Evolutionary conservation across 2,797 vertebrate genomes (phyloP).

Genomic region (Oryzias sinensis): DNA sequence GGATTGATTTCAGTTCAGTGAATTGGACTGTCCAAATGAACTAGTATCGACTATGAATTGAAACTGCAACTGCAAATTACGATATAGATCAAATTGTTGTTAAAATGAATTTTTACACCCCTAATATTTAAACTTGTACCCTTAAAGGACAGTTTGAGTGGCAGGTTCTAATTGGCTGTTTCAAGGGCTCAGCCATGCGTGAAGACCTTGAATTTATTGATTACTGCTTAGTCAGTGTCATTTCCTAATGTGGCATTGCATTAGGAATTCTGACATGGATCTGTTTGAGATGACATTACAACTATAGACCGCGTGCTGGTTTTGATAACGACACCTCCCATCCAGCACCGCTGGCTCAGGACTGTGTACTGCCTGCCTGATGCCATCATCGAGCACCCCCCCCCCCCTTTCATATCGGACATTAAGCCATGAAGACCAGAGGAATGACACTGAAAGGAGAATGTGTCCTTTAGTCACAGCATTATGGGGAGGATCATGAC

Average conservation of each 20-base stretch:
- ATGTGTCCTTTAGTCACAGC: constrained; percentile 42
- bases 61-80: no score
- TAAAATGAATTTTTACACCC: no score
- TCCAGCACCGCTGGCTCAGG: constrained; percentile 17
- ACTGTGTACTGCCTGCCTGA: constrained; percentile 28
- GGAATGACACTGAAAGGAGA: constrained; percentile 61
- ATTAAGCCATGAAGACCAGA: constrained; percentile 45
- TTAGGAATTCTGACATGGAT: constrained; percentile 54
- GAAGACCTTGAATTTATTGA: constrained; percentile 69
- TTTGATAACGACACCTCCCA: constrained; percentile 38
- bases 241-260: constrained; percentile 47
- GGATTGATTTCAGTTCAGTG: no score
- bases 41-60: no score
- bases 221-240: constrained; percentile 57
- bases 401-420: constrained; percentile 26
- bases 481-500: constrained; percentile 24
- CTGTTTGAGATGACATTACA: constrained; percentile 64
- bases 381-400: constrained; percentile 14
- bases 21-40: no score
- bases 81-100: no score
- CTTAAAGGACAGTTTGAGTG: constrained; percentile 42
- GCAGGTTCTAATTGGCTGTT: constrained; percentile 60
- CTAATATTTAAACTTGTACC: constrained; percentile 48
- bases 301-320: constrained; percentile 58
- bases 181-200: constrained; percentile 58